Conservation (phyloP, 2,797 vertebrate genomes). For the Ambastaia sidthimunki region DNA sequence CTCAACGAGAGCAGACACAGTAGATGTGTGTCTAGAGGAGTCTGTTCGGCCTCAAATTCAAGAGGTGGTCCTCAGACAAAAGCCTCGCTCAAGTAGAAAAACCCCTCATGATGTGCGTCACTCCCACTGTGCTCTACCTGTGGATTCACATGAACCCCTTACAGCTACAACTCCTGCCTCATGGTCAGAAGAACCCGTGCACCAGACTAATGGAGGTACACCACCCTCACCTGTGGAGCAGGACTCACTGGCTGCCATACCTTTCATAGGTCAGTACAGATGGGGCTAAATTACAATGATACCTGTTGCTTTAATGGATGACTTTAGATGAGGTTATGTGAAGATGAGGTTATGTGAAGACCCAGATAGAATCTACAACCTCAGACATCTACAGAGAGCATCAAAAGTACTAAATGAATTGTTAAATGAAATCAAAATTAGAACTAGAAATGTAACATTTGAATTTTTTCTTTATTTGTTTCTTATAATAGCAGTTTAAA, state of each 20-base stretch:
- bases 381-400: neutral
- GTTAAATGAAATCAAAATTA: no score
- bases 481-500: no score
- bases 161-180: conserved; percentile 39
- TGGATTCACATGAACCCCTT: conserved; percentile 67
- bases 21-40: conserved; percentile 62
- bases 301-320: conserved; percentile 18
- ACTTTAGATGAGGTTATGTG: neutral
- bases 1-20: conserved; percentile 62
- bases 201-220: conserved; percentile 73
- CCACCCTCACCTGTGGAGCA: conserved; percentile 79
- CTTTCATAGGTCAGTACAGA: conserved; percentile 90
- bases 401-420: no score
- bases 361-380: neutral
- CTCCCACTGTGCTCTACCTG: conserved; percentile 75
- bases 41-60: conserved; percentile 71
- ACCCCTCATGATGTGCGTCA: conserved; percentile 70
- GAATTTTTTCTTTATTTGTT: no score
- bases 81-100: conserved; percentile 79
- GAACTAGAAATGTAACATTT: no score
- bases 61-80: conserved; percentile 88
- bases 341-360: neutral
- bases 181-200: conserved; percentile 47
- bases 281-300: conserved; percentile 7
- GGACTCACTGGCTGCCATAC: conserved; percentile 91